Percentiles rank a stretch among this genome's conserved stretches.
Evolutionary conservation across 2,888 invertebrate species (phyloP).

Genomic region (Bruchidius siliquastri): DNA sequence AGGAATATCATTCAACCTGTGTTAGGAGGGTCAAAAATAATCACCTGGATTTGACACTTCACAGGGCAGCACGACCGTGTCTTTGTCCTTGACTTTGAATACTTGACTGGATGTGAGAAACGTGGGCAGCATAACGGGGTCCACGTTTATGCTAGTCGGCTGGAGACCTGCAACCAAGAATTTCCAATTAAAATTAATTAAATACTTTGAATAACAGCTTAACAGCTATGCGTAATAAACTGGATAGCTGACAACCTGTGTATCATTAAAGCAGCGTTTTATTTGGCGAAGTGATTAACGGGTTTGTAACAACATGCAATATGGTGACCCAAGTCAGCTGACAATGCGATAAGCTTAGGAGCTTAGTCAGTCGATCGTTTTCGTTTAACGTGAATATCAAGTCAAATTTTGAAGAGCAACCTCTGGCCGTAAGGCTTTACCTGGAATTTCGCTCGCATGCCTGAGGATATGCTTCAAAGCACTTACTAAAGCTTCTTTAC

Average conservation of each 20-base stretch:
- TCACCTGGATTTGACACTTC: slow-evolving; percentile 56
- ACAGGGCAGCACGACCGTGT: slow-evolving; percentile 55
- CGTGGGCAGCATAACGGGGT: slow-evolving; percentile 44
- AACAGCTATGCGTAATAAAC: slow-evolving; percentile 29
- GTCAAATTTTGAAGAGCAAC: too few relatives aligned
- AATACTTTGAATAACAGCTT: slow-evolving; percentile 22
- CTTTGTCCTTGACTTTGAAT: slow-evolving; percentile 53
- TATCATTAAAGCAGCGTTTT: background rate
- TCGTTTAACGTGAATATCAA: too few relatives aligned
- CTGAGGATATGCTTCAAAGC: too few relatives aligned
- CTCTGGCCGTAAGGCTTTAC: too few relatives aligned
- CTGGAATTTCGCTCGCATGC: too few relatives aligned
- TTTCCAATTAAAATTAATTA: slow-evolving; percentile 2
- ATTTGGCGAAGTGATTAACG: background rate
- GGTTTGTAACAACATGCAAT: background rate
- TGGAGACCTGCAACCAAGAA: slow-evolving; percentile 36
- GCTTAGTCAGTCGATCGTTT: too few relatives aligned
- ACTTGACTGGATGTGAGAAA: slow-evolving; percentile 49
- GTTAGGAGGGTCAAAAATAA: slow-evolving; percentile 14
- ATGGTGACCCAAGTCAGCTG: background rate
- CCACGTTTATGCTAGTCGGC: slow-evolving; percentile 41
- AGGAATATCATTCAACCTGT: too few relatives aligned
- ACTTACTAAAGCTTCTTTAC: too few relatives aligned
- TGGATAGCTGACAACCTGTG: slow-evolving; percentile 27
- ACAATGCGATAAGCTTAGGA: too few relatives aligned